Evolutionary conservation across 2,888 invertebrate species (phyloP), one percentile per base, ranked within the genome.

Genomic region (Sisyra nigra): DNA sequence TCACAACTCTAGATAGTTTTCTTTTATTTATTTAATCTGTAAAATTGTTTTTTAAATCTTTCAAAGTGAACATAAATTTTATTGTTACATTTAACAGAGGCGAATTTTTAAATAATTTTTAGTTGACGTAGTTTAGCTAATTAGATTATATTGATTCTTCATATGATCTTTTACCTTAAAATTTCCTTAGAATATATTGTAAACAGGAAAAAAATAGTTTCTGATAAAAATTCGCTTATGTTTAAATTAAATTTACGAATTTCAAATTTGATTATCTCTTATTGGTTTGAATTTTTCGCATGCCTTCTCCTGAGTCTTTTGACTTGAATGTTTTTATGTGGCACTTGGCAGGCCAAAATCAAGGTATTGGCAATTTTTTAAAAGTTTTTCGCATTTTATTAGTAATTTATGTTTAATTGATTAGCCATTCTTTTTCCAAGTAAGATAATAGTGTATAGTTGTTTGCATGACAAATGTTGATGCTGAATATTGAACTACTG

Each of bases 301-400:
- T 70, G 76, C 76, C 69, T 70, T 71, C 68, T 67, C 70, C 70
- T 71, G 71, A 71, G 68, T 71, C 68, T 68, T 68, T 68, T 73
- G 69, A 74, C 69, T 74, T 76, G 71, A 73, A 76, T 76, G 75
- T 76, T 71, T 24, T 70, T 73, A 71, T 78, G 76, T 76, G 75
- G 74, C 70, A 71, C 67, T 69, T 69, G 71, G 70, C 70, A 76
- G 76, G 71, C 72, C 66, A 71, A 72, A 66, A 75, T 73, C 60
- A 70, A 70, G 71, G 70, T 71, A 71, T 68, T 67, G 64, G 62
- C 67, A 62, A 57, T 59, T 54, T 55, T 58, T 58, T 54, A 61
- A 57, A 62, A 54, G 55, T 52, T 57, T 56, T 57, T 56, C 56
- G 58, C 57, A 57, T 61, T 58, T 58, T 58, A 56, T 50, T 47